phyloP scores from a whole-genome alignment of 2,113 vertebrate genomes.

The Pelusios castaneus region DNA sequence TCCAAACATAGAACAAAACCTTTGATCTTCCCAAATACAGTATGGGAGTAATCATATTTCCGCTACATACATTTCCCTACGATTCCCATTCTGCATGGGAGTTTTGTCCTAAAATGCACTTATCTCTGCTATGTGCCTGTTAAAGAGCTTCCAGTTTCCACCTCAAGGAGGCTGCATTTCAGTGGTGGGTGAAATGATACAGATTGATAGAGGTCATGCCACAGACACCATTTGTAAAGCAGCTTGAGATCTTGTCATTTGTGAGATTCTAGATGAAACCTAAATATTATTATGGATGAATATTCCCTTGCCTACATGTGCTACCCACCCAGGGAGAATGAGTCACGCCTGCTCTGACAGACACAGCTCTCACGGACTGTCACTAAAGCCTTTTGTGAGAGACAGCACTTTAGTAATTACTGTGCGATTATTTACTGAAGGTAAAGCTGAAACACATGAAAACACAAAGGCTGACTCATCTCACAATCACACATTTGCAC shows the following conservation, averaged over 20 bases:
- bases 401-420: background rate
- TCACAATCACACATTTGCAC: slow-evolving; percentile 2
- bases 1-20: background rate
- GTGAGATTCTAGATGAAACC: rapidly evolving
- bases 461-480: slow-evolving; percentile 63
- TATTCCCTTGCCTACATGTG: slow-evolving; percentile 1
- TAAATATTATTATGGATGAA: background rate
- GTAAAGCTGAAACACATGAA: slow-evolving; percentile 5
- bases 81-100: background rate
- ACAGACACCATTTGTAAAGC: background rate
- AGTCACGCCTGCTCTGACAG: slow-evolving; percentile 56
- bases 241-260: rapidly evolving
- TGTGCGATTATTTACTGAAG: slow-evolving; percentile 20
- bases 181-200: background rate
- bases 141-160: background rate
- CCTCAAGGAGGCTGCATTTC: background rate
- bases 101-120: background rate
- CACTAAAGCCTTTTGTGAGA: slow-evolving; percentile 12
- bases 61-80: no score
- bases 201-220: background rate
- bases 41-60: background rate
- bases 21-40: background rate
- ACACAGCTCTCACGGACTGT: slow-evolving; percentile 24
- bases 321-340: slow-evolving; percentile 36
- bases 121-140: background rate